Conservation (phyloP, 35 echinoderm and acorn worm genomes). For the Ophiothrix spiculata region DNA sequence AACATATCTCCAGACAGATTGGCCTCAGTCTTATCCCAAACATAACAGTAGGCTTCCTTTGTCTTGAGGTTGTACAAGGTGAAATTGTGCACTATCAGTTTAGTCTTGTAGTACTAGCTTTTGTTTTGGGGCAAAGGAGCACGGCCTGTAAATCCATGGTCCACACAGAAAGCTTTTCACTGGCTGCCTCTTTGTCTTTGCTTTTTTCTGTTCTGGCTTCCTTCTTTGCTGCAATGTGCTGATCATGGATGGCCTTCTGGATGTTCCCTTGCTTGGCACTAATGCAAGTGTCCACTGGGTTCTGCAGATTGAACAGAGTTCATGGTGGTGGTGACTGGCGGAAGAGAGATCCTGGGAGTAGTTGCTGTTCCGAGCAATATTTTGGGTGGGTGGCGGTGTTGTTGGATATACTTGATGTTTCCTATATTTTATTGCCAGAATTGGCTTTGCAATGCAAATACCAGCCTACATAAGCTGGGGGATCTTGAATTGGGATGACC, state of each 20-base stretch:
- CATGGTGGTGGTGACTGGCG: no score
- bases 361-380: no score
- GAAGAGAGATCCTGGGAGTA: no score
- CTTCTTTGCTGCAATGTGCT: neutral
- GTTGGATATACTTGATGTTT: no score
- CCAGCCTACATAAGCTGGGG: no score
- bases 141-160: slow-evolving; percentile 35
- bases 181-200: neutral
- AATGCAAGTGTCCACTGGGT: no score
- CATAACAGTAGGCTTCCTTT: slow-evolving; percentile 30
- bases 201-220: neutral
- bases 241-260: neutral
- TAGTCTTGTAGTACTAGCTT: slow-evolving; percentile 49
- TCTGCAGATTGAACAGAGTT: no score
- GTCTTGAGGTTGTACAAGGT: slow-evolving; percentile 15
- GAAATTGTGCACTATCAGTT: slow-evolving; percentile 39
- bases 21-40: slow-evolving; percentile 9
- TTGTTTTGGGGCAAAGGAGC: slow-evolving; percentile 31
- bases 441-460: no score
- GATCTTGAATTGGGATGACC: no score
- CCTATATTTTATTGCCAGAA: no score
- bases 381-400: no score
- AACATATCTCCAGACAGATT: slow-evolving; percentile 24
- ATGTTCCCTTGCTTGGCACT: neutral
- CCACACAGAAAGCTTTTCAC: slow-evolving; percentile 14